Base-by-base conservation (phyloP, 2,797 vertebrate genomes). In the Coracias cyanogaster region DNA sequence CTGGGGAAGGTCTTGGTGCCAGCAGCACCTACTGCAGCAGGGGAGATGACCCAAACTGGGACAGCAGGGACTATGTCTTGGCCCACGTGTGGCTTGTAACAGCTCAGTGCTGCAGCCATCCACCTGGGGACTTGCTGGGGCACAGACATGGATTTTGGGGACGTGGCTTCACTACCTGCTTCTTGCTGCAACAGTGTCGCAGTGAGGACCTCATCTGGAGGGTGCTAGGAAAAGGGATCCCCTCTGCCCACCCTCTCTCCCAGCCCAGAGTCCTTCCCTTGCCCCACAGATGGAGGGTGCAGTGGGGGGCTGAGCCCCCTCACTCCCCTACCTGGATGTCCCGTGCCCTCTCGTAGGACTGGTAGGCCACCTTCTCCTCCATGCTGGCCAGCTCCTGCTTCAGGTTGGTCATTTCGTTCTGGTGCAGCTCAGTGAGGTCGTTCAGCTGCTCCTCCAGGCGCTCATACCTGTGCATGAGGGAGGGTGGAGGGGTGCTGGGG, bases 331-430 rank as follows among this genome's bases (percentile, higher is more conserved):
- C 99, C 99, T 99, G 99, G 95, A 99, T 99, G 98, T 99, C 99
- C 90, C 99, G 98, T 3, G 99, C 99, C 91, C 99, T 98, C 97
- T 99, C 99, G 0, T 99, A 99, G 49, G 99, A 99, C 98, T 99
- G 99, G 97, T 99, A 99, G 82, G 99, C 99, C 92, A 99, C 99
- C 95, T 99, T 99, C 96, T 99, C 99, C 98, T 99, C 99, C 99
- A 99, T 99, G 97, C 99, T 99, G 96, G 99, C 99, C 65, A 99
- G 98, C 94, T 99, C 99, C 97, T 99, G 99, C 97, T 99, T 99
- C 71, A 99, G 98, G 98, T 99, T 99, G 92, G 98, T 99, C 99
- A 99, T 99, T 96, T 99, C 99, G 0, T 99, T 99, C 98, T 99
- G 99, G 96, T 99, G 99, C 57, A 99, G 98, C 97, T 99, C 99